phyloP scores from a whole-genome alignment of 2,888 invertebrate species.

The Minunthozetes semirufus region DNA sequence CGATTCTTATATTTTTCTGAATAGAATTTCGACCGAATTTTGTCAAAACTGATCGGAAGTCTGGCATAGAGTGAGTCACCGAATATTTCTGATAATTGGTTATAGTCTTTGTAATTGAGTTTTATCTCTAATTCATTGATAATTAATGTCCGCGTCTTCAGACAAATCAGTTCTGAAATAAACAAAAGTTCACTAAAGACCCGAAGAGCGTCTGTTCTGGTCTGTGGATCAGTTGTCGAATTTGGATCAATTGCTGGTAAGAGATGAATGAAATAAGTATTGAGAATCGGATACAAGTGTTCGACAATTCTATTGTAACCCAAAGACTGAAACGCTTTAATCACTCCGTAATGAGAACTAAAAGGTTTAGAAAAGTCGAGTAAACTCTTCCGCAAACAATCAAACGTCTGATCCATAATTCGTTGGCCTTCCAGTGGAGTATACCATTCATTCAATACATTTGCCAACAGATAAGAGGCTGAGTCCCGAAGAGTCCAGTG shows the following conservation, averaged over 20 bases:
- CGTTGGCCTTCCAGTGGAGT: conserved; percentile 43
- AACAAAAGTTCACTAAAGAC: conserved; percentile 46
- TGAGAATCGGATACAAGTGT: conserved; percentile 45
- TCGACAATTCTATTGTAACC: conserved; percentile 45
- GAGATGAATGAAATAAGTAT: conserved; percentile 47
- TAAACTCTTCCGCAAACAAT: conserved; percentile 46
- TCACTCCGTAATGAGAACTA: conserved; percentile 49
- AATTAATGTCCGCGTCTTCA: not conserved
- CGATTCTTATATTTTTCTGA: not conserved
- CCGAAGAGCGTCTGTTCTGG: conserved; percentile 45
- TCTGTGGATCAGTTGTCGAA: not conserved
- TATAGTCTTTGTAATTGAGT: conserved; percentile 42
- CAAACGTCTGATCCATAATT: conserved; percentile 45
- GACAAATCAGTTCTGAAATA: not conserved
- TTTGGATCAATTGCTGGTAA: conserved; percentile 45
- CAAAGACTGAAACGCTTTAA: conserved; percentile 47
- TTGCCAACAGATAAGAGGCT: conserved; percentile 47
- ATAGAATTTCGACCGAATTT: not conserved
- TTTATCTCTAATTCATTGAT: conserved; percentile 12
- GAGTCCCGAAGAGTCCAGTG: conserved; percentile 49
- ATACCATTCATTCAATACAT: conserved; percentile 44
- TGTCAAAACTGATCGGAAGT: conserved; percentile 43
- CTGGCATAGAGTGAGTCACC: conserved; percentile 47
- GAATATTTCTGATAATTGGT: conserved; percentile 47
- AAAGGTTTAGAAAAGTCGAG: conserved; percentile 47